Conservation (phyloP, 1,140 invertebrate species). For the Vanessa tameamea region DNA sequence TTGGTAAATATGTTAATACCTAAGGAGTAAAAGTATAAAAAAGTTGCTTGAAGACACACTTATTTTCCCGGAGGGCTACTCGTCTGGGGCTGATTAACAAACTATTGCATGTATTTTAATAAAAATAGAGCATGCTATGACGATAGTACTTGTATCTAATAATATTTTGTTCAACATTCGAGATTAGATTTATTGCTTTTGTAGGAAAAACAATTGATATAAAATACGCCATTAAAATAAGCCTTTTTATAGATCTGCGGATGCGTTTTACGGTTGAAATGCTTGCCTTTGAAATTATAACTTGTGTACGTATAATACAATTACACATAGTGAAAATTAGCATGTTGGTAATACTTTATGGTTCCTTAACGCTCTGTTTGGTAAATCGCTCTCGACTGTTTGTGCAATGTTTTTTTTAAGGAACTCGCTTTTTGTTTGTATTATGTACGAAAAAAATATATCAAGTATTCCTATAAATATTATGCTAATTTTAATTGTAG, state of each 20-base stretch:
- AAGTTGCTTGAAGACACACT: background rate
- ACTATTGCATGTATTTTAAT: constrained; percentile 47
- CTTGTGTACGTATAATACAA: constrained; percentile 58
- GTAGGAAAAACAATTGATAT: constrained; percentile 13
- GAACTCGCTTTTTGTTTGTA: constrained; percentile 59
- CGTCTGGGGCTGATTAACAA: constrained; percentile 59
- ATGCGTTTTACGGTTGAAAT: constrained; percentile 61
- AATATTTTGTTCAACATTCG: constrained; percentile 20
- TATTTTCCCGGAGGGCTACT: constrained; percentile 65
- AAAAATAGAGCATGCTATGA: constrained; percentile 45
- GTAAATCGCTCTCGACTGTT: constrained; percentile 62
- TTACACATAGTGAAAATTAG: constrained; percentile 74
- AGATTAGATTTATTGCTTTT: constrained; percentile 28
- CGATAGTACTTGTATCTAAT: constrained; percentile 19
- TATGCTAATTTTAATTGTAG: constrained; percentile 7
- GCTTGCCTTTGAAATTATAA: constrained; percentile 72
- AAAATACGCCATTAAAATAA: constrained; percentile 21
- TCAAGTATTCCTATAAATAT: constrained; percentile 16
- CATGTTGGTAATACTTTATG: constrained; percentile 77
- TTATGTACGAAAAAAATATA: constrained; percentile 33
- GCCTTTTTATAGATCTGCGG: constrained; percentile 31
- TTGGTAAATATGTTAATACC: background rate
- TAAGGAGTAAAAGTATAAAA: background rate
- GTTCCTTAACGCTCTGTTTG: constrained; percentile 72
- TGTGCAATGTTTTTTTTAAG: constrained; percentile 71